Conservation (phyloP, 2,888 invertebrate species). For the Agrotis exclamationis region DNA sequence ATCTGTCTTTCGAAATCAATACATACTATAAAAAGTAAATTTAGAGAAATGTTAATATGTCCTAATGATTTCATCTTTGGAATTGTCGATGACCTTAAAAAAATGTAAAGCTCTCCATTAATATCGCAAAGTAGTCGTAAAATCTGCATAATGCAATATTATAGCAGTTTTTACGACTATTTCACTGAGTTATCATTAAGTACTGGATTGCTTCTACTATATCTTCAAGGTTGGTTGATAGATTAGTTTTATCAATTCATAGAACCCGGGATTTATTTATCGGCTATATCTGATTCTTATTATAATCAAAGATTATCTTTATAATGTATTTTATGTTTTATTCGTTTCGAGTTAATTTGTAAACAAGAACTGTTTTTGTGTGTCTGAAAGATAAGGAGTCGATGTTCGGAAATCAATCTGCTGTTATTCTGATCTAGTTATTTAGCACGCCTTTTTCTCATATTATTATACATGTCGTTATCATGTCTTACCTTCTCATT, state of each 20-base stretch:
- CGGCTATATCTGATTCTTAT: conserved; percentile 36
- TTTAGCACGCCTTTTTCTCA: too few species aligned
- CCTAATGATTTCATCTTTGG: conserved; percentile 28
- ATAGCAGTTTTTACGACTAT: conserved; percentile 39
- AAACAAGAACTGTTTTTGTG: conserved; percentile 33
- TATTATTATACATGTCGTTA: too few species aligned
- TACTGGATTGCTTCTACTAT: conserved; percentile 24
- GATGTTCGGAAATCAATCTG: background rate
- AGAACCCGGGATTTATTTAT: conserved; percentile 44
- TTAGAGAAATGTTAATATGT: conserved; percentile 16
- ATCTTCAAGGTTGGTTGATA: conserved; percentile 42
- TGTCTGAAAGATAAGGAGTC: conserved; percentile 22
- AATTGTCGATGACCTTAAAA: conserved; percentile 43
- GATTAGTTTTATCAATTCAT: conserved; percentile 57
- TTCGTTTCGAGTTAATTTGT: conserved; percentile 11
- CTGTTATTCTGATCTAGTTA: background rate
- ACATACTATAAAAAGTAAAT: conserved; percentile 22
- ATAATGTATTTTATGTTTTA: conserved; percentile 21
- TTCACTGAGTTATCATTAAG: conserved; percentile 28
- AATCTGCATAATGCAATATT: conserved; percentile 32
- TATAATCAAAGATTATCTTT: conserved; percentile 30
- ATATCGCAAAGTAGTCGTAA: conserved; percentile 32
- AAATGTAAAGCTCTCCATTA: conserved; percentile 30
- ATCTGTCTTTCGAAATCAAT: conserved; percentile 43
- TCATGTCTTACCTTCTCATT: background rate